Evolutionary conservation across 1,140 invertebrate species (phyloP).

Genomic region (Amphibalanus amphitrite): DNA sequence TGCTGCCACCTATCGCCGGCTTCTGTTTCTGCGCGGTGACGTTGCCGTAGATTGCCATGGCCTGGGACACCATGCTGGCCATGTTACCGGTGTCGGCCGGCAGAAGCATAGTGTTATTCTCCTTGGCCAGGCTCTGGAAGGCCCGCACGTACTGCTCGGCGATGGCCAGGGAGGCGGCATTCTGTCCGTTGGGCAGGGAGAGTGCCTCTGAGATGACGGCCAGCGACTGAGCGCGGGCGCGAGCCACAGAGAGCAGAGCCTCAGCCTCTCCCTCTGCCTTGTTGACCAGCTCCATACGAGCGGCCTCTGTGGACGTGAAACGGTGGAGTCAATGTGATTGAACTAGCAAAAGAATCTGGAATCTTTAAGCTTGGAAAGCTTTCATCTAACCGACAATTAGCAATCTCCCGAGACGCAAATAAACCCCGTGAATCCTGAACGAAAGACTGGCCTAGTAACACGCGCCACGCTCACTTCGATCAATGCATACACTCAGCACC

Average conservation of each 20-base stretch:
- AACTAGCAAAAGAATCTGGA: conserved; percentile 7
- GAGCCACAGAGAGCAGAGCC: conserved; percentile 65
- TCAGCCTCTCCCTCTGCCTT: conserved; percentile 69
- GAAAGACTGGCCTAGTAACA: no score
- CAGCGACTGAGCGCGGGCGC: conserved; percentile 62
- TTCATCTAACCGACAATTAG: neutral
- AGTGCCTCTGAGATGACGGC: conserved; percentile 47
- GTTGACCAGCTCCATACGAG: conserved; percentile 72
- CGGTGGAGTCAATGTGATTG: no score
- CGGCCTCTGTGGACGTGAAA: conserved; percentile 49
- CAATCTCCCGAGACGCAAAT: no score
- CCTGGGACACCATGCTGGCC: conserved; percentile 63
- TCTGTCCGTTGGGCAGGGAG: conserved; percentile 40
- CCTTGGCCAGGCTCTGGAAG: conserved; percentile 81
- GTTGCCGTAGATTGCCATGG: neutral
- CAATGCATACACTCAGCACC: no score
- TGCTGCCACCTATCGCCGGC: neutral
- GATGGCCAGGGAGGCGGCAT: conserved; percentile 77
- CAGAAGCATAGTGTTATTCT: conserved; percentile 84
- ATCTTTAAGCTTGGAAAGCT: neutral
- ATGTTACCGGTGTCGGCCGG: conserved; percentile 80
- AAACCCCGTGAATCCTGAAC: no score
- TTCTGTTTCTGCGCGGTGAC: neutral
- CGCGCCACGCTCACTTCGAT: no score
- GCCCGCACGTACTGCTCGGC: conserved; percentile 91